A percentile compares a stretch with the other conserved stretches of the same genome.
Evolutionary conservation across 2,888 invertebrate genomes (phyloP).

Genomic region (Merodon equestris): DNA sequence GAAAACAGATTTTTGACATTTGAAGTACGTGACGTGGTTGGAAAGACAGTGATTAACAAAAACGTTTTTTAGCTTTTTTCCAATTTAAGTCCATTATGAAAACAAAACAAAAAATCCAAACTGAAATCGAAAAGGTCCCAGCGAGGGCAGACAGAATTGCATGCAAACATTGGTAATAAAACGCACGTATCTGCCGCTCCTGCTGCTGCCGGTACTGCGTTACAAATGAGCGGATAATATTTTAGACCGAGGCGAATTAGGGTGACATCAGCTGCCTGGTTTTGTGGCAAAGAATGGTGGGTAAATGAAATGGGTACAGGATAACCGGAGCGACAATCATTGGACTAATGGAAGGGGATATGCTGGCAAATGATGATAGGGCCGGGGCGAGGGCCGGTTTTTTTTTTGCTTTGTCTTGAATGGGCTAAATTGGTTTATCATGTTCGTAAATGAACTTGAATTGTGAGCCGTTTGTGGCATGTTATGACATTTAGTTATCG

Average conservation of each 20-base stretch:
- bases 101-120: too few species aligned
- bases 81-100: too few species aligned
- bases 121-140: too few species aligned
- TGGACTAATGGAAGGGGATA: slow-evolving; percentile 40
- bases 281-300: slow-evolving; percentile 35
- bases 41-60: not conserved
- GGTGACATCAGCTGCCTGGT: slow-evolving; percentile 66
- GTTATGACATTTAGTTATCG: too few species aligned
- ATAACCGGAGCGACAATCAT: slow-evolving; percentile 19
- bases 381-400: slow-evolving; percentile 11
- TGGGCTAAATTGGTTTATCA: slow-evolving; percentile 25
- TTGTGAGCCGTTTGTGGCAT: not conserved
- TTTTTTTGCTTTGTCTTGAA: too few species aligned
- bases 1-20: slow-evolving; percentile 66
- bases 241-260: slow-evolving; percentile 54
- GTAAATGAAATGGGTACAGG: slow-evolving; percentile 18
- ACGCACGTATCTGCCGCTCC: not conserved
- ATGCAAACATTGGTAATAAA: not conserved
- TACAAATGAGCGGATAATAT: slow-evolving; percentile 65
- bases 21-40: slow-evolving; percentile 20
- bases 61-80: too few species aligned
- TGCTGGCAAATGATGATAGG: slow-evolving; percentile 28
- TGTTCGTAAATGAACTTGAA: slow-evolving; percentile 19
- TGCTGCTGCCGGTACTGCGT: slow-evolving; percentile 30
- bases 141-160: slow-evolving; percentile 15